Percentiles rank a stretch among this genome's conserved stretches.
These are phyloP conservation scores for Bradypodion pumilum DNA, from an alignment of 2,797 vertebrate genomes.

Conservation along the genomic window DNA sequence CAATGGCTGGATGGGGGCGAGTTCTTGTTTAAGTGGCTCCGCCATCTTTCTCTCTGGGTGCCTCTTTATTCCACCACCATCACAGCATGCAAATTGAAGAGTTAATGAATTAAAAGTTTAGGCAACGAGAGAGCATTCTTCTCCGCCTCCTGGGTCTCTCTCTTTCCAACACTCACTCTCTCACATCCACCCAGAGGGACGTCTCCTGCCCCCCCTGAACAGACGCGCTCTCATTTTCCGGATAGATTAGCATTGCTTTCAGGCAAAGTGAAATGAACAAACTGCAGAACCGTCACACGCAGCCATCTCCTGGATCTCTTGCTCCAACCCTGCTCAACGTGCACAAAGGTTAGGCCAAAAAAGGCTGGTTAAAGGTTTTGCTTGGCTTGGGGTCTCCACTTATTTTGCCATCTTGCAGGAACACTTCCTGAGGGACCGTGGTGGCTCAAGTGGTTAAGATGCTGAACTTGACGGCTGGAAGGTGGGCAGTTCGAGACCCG, in stretches of 20 bases:
- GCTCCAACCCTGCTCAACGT: not conserved
- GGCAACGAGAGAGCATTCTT: not conserved
- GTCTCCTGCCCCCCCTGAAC: conserved; percentile 51
- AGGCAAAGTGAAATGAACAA: not conserved
- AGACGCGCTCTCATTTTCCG: conserved; percentile 63
- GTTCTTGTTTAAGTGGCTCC: conserved; percentile 12
- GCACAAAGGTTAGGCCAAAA: not conserved
- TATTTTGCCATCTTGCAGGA: not conserved
- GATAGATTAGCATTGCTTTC: conserved; percentile 57
- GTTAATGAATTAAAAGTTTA: conserved; percentile 8
- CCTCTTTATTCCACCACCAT: not conserved
- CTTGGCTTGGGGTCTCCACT: not conserved
- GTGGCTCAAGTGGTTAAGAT: too few relatives aligned
- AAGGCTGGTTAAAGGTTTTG: not conserved
- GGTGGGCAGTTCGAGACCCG: too few relatives aligned
- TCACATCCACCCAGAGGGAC: conserved; percentile 39
- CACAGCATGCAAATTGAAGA: conserved; percentile 4
- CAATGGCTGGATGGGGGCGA: not conserved
- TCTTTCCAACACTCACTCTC: too few relatives aligned
- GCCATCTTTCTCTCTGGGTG: not conserved
- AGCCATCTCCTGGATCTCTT: not conserved
- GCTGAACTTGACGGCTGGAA: too few relatives aligned
- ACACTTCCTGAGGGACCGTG: too few relatives aligned
- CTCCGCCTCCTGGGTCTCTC: conserved; percentile 44
- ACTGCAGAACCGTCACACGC: not conserved